Evolutionary conservation across 2,888 invertebrate genomes (phyloP).

Genomic region (Formica aserva): DNA sequence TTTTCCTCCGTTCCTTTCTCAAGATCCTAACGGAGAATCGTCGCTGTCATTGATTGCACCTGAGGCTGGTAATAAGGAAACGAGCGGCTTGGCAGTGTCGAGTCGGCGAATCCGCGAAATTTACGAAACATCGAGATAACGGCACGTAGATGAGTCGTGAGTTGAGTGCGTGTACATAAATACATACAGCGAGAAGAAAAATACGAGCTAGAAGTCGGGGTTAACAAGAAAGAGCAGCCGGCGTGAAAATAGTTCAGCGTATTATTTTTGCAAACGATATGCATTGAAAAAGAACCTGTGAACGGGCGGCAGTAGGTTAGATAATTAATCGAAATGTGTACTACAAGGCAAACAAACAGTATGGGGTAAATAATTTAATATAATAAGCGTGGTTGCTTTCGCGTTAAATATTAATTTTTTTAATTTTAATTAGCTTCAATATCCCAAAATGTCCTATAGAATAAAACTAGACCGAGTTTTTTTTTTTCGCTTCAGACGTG

Average conservation of each 20-base stretch:
- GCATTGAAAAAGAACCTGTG: slow-evolving; percentile 10
- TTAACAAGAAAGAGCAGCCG: slow-evolving; percentile 27
- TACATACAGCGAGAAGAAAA: slow-evolving; percentile 13
- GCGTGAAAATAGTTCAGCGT: slow-evolving; percentile 35
- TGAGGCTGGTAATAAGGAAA: slow-evolving; percentile 60
- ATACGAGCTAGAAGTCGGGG: slow-evolving; percentile 34
- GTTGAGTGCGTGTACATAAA: slow-evolving; percentile 12
- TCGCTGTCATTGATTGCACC: slow-evolving; percentile 48
- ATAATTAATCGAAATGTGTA: slow-evolving; percentile 40
- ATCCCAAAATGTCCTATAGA: too few species aligned
- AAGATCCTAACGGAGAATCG: slow-evolving; percentile 45
- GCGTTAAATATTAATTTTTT: not conserved
- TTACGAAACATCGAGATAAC: slow-evolving; percentile 48
- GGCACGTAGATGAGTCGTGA: slow-evolving; percentile 37
- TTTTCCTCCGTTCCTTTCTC: slow-evolving; percentile 9
- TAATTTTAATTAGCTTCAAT: too few species aligned
- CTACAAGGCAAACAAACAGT: not conserved
- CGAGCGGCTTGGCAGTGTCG: slow-evolving; percentile 25
- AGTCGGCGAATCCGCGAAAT: slow-evolving; percentile 41
- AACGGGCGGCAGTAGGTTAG: slow-evolving; percentile 17
- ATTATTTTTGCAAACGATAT: slow-evolving; percentile 45
- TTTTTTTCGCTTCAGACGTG: too few species aligned
- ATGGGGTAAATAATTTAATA: slow-evolving; percentile 29
- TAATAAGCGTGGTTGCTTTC: not conserved
- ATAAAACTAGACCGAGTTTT: too few species aligned